These are phyloP conservation scores for Dasysyrphus albostriatus DNA, from an alignment of 2,888 invertebrate species.

Conservation along the genomic window DNA sequence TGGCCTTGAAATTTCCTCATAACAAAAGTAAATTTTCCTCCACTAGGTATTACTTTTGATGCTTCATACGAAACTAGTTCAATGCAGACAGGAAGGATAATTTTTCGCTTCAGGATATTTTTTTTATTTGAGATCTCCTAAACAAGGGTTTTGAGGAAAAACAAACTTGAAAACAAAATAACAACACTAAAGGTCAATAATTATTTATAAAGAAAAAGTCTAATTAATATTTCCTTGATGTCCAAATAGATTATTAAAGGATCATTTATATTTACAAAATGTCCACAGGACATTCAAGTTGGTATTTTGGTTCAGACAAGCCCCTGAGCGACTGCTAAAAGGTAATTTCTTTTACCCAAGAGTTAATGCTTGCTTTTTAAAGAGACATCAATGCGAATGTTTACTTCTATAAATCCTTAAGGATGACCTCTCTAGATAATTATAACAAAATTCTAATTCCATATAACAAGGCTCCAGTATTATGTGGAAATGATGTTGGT, in stretches of 20 bases:
- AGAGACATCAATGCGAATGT: conserved; percentile 20
- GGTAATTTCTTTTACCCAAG: conserved; percentile 10
- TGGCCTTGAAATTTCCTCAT: neutral
- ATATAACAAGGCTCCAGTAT: neutral
- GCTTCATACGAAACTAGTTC: neutral
- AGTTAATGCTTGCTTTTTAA: conserved; percentile 1
- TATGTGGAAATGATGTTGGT: neutral
- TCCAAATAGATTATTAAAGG: neutral
- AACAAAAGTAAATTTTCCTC: neutral
- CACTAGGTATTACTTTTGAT: neutral
- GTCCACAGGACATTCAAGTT: neutral
- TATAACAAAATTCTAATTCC: neutral
- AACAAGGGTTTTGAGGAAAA: neutral
- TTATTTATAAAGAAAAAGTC: conserved; percentile 9
- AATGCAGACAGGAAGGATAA: neutral
- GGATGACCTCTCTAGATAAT: conserved; percentile 22
- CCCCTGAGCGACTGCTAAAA: neutral
- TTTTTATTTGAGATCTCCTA: neutral
- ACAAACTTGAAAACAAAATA: neutral
- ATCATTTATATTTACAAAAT: neutral
- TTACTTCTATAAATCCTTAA: conserved; percentile 8
- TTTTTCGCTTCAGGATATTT: neutral
- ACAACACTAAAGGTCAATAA: conserved; percentile 16
- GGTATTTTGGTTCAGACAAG: neutral
- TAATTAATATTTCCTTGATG: conserved; percentile 21